Evolutionary conservation across 2,797 vertebrate species (phyloP).

Genomic region (Hippopotamyrus pictus): DNA sequence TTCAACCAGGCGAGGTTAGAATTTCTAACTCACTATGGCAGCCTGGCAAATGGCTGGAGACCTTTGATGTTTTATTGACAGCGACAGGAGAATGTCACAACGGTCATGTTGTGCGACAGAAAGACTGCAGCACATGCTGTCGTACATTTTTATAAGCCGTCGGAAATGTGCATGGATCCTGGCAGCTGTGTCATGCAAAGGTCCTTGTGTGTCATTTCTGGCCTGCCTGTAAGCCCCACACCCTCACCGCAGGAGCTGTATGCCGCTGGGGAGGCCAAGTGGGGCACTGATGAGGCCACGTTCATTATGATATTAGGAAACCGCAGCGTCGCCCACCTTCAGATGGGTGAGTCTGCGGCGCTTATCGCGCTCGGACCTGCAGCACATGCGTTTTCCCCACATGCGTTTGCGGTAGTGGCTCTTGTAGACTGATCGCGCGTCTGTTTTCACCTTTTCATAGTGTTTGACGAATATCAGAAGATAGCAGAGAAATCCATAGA

Average conservation of each 20-base stretch:
- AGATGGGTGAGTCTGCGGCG: conserved; percentile 66
- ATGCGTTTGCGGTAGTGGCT: neutral
- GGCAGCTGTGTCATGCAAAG: neutral
- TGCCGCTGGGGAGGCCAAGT: conserved; percentile 84
- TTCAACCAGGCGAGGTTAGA: neutral
- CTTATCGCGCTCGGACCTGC: neutral
- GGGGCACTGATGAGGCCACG: conserved; percentile 91
- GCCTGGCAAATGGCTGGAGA: neutral
- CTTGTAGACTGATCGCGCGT: too few relatives aligned
- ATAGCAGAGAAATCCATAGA: conserved; percentile 78
- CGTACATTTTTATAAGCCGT: neutral
- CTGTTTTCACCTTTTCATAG: conserved; percentile 45
- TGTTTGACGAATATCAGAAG: conserved; percentile 88
- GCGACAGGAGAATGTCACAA: neutral
- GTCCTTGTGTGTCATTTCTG: neutral
- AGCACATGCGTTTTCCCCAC: neutral
- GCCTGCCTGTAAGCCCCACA: neutral
- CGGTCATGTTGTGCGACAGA: neutral
- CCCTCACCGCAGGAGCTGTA: conserved; percentile 68
- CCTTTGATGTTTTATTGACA: neutral
- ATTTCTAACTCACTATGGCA: neutral
- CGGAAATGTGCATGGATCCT: neutral
- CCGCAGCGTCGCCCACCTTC: conserved; percentile 83
- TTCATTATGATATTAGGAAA: conserved; percentile 94
- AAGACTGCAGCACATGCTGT: neutral